Percentiles rank a stretch among this genome's conserved stretches.
These are phyloP conservation scores for Oxygymnocypris stewartii DNA, from an alignment of 2,113 vertebrate genomes.

Conservation along the genomic window DNA sequence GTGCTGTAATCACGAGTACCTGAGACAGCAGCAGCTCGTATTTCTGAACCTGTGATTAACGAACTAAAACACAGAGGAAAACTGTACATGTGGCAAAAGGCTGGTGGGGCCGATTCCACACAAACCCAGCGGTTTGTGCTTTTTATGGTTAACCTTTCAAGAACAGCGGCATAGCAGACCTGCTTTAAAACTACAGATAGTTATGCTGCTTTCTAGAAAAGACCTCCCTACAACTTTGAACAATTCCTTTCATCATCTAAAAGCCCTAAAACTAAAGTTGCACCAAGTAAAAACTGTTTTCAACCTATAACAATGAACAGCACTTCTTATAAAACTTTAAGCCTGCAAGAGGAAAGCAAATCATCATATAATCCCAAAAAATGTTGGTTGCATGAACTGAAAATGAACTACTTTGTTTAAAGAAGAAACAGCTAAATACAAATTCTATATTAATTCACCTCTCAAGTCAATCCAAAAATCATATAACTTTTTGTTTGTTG, in stretches of 20 bases:
- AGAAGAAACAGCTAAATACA: too few relatives aligned
- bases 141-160: constrained; percentile 2
- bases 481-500: too few relatives aligned
- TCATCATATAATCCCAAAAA: too few relatives aligned
- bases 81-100: not conserved
- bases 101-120: not conserved
- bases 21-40: not conserved
- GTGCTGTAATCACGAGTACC: not conserved
- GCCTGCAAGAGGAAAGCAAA: too few relatives aligned
- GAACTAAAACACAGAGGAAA: not conserved
- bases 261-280: not conserved
- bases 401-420: too few relatives aligned
- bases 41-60: not conserved
- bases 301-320: not conserved
- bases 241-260: not conserved
- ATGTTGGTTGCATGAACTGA: not conserved
- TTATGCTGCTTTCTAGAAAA: not conserved
- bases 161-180: not conserved
- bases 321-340: not conserved
- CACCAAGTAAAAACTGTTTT: not conserved
- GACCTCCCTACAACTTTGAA: not conserved
- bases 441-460: too few relatives aligned
- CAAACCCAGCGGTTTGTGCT: constrained; percentile 11
- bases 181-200: not conserved
- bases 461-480: too few relatives aligned